Evolutionary conservation across 2,113 vertebrate species (phyloP).

Genomic region (Gadus chalcogrammus): DNA sequence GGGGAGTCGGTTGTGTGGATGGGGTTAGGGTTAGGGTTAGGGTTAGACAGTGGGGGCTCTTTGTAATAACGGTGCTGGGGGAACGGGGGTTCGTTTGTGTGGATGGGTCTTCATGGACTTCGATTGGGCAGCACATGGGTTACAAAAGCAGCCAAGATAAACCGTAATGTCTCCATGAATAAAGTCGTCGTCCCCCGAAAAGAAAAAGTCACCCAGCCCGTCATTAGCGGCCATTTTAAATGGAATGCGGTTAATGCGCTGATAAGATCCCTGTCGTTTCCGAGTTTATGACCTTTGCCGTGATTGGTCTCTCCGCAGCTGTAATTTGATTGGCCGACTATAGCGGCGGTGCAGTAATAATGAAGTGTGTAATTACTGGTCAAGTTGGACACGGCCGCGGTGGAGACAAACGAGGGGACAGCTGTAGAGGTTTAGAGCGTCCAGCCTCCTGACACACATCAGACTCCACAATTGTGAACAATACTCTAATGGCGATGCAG

Average conservation of each 20-base stretch:
- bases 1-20: not conserved
- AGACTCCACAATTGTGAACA: slow-evolving; percentile 47
- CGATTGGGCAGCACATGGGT: not conserved
- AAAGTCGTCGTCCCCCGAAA: not conserved
- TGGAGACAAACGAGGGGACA: slow-evolving; percentile 25
- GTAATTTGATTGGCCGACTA: slow-evolving; percentile 36
- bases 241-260: slow-evolving; percentile 20
- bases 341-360: slow-evolving; percentile 35
- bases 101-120: not conserved
- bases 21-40: too few relatives aligned
- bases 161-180: slow-evolving; percentile 6
- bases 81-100: not conserved
- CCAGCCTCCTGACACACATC: slow-evolving; percentile 56
- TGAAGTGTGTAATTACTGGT: slow-evolving; percentile 42
- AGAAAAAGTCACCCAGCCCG: too few relatives aligned
- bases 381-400: slow-evolving; percentile 28
- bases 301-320: slow-evolving; percentile 31
- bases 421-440: slow-evolving; percentile 28
- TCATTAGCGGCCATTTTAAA: slow-evolving; percentile 14
- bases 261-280: slow-evolving; percentile 38
- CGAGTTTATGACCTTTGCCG: slow-evolving; percentile 41
- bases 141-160: slow-evolving; percentile 20
- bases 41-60: too few relatives aligned
- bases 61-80: too few relatives aligned
- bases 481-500: slow-evolving; percentile 54